Base-by-base conservation (phyloP, 2,113 vertebrate genomes). In the Spermophilus dauricus region DNA sequence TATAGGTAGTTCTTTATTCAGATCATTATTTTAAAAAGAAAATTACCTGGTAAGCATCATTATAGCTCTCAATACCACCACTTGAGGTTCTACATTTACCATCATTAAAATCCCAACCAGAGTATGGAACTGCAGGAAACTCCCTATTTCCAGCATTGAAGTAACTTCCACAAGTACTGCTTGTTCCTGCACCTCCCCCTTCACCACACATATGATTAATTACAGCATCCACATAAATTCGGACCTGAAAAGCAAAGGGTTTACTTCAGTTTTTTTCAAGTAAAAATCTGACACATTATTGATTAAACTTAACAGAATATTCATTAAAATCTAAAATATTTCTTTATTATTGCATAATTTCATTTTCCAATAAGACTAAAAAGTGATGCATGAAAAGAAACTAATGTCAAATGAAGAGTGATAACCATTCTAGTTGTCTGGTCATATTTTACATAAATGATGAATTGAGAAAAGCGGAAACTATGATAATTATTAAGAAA, bases 31-130 rank as follows among this genome's bases (percentile, higher is more conserved):
- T 37, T 30, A 37, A 17, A 1, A 18, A 67, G 16, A 92, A 61
- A 94, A 95, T 98, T 99, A 99, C 99, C 99, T 99, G 99, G 98
- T 97, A 92, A 96, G 99, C 96, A 98, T 99, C 99, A 84, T 98
- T 98, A 97, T 99, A 99, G 98, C 97, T 99, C 97, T 99, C 99
- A 98, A 99, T 99, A 95, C 99, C 98, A 98, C 99, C 99, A 98
- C 98, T 98, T 96, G 9, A 24, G 96, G 98, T 98, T 98, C 93
- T 98, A 97, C 99, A 99, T 99, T 99, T 99, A 70, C 97, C 98
- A 98, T 99, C 99, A 96, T 99, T 99, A 98, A 99, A 99, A 97
- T 99, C 99, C 99, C 97, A 98, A 69, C 17, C 96, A 91, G 99
- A 99, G 97, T 98, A 98, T 1, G 99, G 99, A 84, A 99, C 99